Conservation (phyloP, 2,888 invertebrate genomes). For the Drosophila nr. fundita region DNA sequence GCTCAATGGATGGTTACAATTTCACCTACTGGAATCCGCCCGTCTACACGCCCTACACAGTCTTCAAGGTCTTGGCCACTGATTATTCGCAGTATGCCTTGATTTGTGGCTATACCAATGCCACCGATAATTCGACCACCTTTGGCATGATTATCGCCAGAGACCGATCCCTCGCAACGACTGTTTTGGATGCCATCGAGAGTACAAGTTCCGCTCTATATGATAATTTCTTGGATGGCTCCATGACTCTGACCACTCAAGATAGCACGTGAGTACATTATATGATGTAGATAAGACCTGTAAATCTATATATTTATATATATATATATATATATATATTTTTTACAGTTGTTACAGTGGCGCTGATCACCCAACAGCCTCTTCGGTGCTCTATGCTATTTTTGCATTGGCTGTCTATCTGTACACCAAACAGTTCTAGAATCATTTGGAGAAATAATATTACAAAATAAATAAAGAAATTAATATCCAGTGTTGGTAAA, state of each 20-base stretch:
- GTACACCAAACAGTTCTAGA: conserved; percentile 32
- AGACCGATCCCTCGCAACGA: conserved; percentile 39
- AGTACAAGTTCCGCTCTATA: conserved; percentile 30
- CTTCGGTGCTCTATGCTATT: conserved; percentile 28
- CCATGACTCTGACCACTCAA: conserved; percentile 66
- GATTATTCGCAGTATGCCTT: conserved; percentile 70
- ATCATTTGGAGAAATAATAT: neutral
- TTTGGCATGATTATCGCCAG: conserved; percentile 70
- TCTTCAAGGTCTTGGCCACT: conserved; percentile 68
- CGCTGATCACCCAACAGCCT: conserved; percentile 32
- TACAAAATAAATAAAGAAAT: neutral
- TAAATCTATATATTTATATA: neutral
- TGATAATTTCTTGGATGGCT: conserved; percentile 58
- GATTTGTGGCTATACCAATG: conserved; percentile 76
- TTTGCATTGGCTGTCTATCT: conserved; percentile 34
- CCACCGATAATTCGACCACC: conserved; percentile 47
- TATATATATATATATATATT: neutral
- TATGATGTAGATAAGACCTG: no score
- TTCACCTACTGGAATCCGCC: conserved; percentile 67
- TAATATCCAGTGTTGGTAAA: neutral
- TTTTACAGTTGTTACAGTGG: conserved; percentile 45
- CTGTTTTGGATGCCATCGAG: conserved; percentile 45
- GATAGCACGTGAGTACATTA: conserved; percentile 58
- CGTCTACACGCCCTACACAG: conserved; percentile 40
- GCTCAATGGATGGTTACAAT: conserved; percentile 51